Evolutionary conservation across 2,888 invertebrate species (phyloP).

Genomic region (Halocaridina rubra): DNA sequence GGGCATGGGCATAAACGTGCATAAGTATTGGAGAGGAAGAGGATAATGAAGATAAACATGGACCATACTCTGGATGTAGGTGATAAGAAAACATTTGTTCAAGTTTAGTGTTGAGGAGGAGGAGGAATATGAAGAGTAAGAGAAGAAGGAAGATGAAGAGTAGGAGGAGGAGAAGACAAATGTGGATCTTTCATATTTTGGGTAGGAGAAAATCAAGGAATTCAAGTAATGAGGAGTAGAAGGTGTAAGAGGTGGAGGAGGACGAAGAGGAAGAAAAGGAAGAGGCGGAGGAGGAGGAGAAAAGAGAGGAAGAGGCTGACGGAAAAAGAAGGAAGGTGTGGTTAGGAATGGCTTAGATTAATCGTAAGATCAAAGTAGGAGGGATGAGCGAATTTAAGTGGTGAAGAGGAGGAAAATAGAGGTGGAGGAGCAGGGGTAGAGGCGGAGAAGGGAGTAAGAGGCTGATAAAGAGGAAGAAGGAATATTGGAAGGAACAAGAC

Average conservation of each 20-base stretch:
- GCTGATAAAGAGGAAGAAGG: not conserved
- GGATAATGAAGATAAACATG: too few species aligned
- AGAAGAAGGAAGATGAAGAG: not conserved
- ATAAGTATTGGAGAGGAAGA: too few species aligned
- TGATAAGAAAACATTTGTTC: too few species aligned
- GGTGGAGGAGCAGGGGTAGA: not conserved
- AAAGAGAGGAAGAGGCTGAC: not conserved
- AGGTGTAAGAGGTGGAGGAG: not conserved
- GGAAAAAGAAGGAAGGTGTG: not conserved
- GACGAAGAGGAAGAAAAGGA: not conserved
- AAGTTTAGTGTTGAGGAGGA: too few species aligned
- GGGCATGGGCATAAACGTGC: too few species aligned
- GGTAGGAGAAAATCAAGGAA: too few species aligned
- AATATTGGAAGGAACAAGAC: not conserved
- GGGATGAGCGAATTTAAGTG: not conserved
- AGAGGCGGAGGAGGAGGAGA: not conserved
- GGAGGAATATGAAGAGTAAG: too few species aligned
- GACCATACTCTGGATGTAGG: too few species aligned
- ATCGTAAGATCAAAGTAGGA: not conserved
- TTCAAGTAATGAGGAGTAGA: not conserved
- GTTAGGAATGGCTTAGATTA: not conserved
- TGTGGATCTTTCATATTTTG: too few species aligned
- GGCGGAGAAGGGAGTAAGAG: not conserved
- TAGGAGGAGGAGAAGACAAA: too few species aligned
- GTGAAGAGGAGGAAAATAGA: too few species aligned